phyloP scores from a whole-genome alignment of 2,113 vertebrate species.

The Cyprinodon variegatus region DNA sequence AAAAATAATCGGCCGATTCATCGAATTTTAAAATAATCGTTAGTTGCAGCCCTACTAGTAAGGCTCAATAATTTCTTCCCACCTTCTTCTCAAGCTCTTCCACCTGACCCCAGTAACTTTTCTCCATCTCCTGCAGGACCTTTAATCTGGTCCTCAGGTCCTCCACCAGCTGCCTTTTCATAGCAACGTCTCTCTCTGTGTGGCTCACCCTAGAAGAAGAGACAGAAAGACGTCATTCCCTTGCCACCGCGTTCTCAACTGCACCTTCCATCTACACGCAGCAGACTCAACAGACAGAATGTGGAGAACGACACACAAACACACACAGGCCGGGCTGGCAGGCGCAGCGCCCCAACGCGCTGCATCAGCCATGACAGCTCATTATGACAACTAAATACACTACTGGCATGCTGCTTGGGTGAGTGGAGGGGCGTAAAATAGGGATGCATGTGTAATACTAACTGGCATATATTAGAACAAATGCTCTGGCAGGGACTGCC shows the following conservation, averaged over 20 bases:
- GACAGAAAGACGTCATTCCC: neutral
- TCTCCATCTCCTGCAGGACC: constrained; percentile 87
- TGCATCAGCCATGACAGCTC: constrained; percentile 75
- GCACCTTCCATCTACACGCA: constrained; percentile 9
- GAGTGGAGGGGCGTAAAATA: constrained; percentile 54
- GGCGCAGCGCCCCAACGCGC: constrained; percentile 68
- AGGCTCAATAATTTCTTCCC: neutral
- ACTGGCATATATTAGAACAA: constrained; percentile 69
- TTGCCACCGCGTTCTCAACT: neutral
- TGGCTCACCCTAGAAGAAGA: constrained; percentile 76
- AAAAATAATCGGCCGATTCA: too few relatives aligned
- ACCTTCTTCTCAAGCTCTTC: constrained; percentile 90
- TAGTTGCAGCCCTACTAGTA: too few relatives aligned
- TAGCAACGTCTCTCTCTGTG: constrained; percentile 85
- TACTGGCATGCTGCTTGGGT: constrained; percentile 72
- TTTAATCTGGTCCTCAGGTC: constrained; percentile 87
- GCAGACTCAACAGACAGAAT: constrained; percentile 9
- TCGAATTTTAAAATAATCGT: too few relatives aligned
- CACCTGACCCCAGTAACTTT: constrained; percentile 79
- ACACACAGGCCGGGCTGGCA: constrained; percentile 44
- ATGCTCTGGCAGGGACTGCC: constrained; percentile 59
- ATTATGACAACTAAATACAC: constrained; percentile 81
- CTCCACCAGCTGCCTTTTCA: constrained; percentile 91
- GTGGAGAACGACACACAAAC: constrained; percentile 10
- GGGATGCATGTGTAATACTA: constrained; percentile 73